phyloP scores from a whole-genome alignment of 1,140 invertebrate species.

The Saxidomus purpurata region DNA sequence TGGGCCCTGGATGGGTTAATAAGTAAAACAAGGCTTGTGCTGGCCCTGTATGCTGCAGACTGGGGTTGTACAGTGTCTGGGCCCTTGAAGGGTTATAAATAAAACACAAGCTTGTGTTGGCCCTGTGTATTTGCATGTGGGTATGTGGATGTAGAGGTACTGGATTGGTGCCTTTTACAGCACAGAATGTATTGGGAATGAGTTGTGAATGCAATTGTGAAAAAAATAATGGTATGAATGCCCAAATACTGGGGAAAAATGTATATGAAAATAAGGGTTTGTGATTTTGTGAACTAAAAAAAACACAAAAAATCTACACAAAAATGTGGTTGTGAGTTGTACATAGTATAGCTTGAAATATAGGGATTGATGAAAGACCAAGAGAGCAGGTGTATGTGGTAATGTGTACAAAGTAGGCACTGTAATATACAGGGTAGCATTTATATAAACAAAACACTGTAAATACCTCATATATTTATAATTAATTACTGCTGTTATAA shows the following conservation, averaged over 20 bases:
- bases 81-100: background rate
- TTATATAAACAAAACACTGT: background rate
- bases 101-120: conserved; percentile 49
- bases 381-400: background rate
- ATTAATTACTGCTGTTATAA: background rate
- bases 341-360: background rate
- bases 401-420: no score
- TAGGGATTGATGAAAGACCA: background rate
- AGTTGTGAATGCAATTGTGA: background rate
- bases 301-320: no score
- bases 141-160: background rate
- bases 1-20: no score
- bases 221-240: background rate
- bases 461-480: conserved; percentile 25
- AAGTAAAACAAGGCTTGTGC: background rate
- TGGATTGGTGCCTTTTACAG: no score
- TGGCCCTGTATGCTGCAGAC: background rate
- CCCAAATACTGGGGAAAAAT: background rate
- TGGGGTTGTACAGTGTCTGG: background rate
- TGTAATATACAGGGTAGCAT: background rate
- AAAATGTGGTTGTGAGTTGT: background rate
- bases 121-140: conserved; percentile 30
- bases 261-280: background rate
- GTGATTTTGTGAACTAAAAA: no score
- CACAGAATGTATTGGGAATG: no score